Base-by-base conservation (phyloP, 2,888 invertebrate genomes). In the Drosophila meridionalis region DNA sequence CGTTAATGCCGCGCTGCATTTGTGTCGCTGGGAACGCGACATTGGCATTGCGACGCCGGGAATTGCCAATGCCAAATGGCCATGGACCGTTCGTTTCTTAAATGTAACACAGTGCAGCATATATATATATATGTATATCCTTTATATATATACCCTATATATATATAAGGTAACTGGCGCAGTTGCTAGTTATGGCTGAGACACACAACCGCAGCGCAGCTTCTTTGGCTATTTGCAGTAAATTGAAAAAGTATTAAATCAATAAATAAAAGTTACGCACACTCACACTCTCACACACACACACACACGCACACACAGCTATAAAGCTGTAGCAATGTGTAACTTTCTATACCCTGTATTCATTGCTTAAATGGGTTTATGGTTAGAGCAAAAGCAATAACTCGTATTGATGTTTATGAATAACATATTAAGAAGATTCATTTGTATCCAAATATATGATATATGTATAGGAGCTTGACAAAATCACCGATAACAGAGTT, bases 181-280 rank as follows among this genome's bases (percentile, higher is more conserved):
- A 66, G 80, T 55, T 65, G 83, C 83, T 80, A 83, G 83, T 83
- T 86, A 83, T 86, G 76, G 76, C 72, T 53, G 67, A 60, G 70
- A 73, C 75, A 73, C 62, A 67, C 59, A 66, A 66, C 45, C 55
- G 32, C 55, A 52, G 32, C 60, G 55, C 60, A 75, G 74, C 74
- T 75, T 73, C 88, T 88, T 88, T 75, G 83, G 83, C 85, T 88
- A 88, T 86, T 86, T 88, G 86, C 85, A 86, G 85, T 86, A 86
- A 86, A 86, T 86, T 86, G 85, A 88, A 86, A 86, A 86, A 86
- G 85, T 86, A 86, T 86, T 86, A 86, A 86, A 86, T 86, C 85
- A 86, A 86, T 86, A 86, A 86, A 86, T 86, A 86, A 88, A 86
- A 86, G 78, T 82, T 86, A 82, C 86, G 72, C 78, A 75, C 82